These are phyloP conservation scores for Cetoscarus ocellatus DNA, from an alignment of 2,797 vertebrate genomes.

Conservation along the genomic window DNA sequence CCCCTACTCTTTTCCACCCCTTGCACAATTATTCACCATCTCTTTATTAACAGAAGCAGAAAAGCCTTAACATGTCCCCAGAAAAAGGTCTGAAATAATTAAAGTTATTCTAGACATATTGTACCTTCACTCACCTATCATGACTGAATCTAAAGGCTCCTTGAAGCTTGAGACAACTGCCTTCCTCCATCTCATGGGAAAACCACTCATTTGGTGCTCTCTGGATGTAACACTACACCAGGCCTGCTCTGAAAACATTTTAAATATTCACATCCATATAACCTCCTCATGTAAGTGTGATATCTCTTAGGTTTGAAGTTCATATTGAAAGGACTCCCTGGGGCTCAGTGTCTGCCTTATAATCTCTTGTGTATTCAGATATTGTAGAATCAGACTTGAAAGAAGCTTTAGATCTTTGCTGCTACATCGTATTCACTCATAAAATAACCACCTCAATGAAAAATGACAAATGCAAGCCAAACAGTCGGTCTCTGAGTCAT, in stretches of 20 bases:
- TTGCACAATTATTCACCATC: no score
- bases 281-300: slow-evolving; percentile 3
- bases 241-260: slow-evolving; percentile 24
- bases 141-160: no score
- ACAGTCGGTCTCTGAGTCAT: no score
- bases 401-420: slow-evolving; percentile 7
- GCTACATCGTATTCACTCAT: background rate
- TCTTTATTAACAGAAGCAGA: no score
- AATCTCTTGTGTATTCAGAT: slow-evolving; percentile 18
- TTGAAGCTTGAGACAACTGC: no score
- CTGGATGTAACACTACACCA: slow-evolving; percentile 17
- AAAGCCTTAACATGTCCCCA: no score
- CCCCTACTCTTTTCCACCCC: no score
- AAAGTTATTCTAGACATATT: no score
- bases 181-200: no score
- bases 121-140: no score
- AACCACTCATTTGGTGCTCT: background rate
- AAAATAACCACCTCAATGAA: slow-evolving; percentile 4
- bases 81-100: no score
- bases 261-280: slow-evolving; percentile 8
- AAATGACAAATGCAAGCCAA: background rate
- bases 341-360: slow-evolving; percentile 15
- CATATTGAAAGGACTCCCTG: slow-evolving; percentile 15
- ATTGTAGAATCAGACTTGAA: slow-evolving; percentile 14
- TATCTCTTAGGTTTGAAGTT: slow-evolving; percentile 23